Conservation (phyloP, 2,797 vertebrate species). For the Poecile montanus region DNA sequence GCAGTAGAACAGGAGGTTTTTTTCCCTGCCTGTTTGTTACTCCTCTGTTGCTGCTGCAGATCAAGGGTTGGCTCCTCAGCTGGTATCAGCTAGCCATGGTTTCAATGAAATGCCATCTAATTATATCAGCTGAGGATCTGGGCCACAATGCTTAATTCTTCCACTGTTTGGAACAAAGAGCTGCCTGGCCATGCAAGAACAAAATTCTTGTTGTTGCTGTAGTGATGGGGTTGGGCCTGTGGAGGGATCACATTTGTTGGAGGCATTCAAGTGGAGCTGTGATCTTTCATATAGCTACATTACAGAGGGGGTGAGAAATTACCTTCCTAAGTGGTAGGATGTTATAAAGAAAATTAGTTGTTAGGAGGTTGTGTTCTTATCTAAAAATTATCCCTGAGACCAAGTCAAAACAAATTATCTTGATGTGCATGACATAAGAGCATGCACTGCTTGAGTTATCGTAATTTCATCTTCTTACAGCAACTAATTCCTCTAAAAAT, state of each 20-base stretch:
- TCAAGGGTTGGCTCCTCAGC: conserved; percentile 1
- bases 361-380: background rate
- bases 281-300: background rate
- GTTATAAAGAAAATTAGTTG: background rate
- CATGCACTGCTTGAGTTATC: background rate
- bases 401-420: conserved; percentile 32
- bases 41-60: conserved; percentile 15
- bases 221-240: background rate
- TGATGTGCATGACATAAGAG: background rate
- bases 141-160: conserved; percentile 54
- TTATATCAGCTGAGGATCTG: conserved; percentile 49
- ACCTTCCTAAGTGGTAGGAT: background rate
- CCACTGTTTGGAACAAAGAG: conserved; percentile 26
- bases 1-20: background rate
- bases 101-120: conserved; percentile 42
- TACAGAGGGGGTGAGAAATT: background rate
- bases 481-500: background rate
- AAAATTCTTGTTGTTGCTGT: conserved; percentile 15
- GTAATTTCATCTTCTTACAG: background rate
- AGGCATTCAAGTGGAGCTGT: background rate
- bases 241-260: background rate
- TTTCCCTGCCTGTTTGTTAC: background rate
- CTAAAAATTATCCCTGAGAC: conserved; percentile 18
- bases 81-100: conserved; percentile 25
- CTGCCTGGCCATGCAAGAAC: conserved; percentile 10